Conservation (phyloP, 92 coral and sea anemone species). For the Parazoanthus atlanticus region DNA sequence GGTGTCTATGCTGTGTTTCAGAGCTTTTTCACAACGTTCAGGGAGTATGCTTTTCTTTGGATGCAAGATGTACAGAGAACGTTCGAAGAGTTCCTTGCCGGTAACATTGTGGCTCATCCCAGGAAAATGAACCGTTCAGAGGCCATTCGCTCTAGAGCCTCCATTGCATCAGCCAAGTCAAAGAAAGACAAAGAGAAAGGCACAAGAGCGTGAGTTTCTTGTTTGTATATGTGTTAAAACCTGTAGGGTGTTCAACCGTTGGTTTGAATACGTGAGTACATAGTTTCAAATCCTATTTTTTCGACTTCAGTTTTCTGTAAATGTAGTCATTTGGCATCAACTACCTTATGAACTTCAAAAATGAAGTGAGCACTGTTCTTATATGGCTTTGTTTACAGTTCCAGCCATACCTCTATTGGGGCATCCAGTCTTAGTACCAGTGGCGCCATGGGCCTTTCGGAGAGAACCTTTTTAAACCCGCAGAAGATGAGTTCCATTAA, state of each 20-base stretch:
- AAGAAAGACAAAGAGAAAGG: conserved; percentile 79
- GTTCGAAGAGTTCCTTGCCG: conserved; percentile 92
- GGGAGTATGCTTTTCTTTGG: conserved; percentile 98
- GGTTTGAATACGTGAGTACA: neutral
- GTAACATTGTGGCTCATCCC: conserved; percentile 97
- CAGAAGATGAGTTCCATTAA: conserved; percentile 78
- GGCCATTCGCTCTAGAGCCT: conserved; percentile 87
- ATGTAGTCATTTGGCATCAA: neutral
- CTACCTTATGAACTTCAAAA: neutral
- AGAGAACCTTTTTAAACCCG: conserved; percentile 92
- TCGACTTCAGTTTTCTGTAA: neutral
- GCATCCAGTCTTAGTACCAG: conserved; percentile 93
- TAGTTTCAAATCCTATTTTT: neutral
- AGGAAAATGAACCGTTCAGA: conserved; percentile 96
- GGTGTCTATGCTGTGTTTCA: conserved; percentile 39
- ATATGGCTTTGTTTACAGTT: conserved; percentile 44
- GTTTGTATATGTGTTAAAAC: neutral
- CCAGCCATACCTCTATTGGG: conserved; percentile 86
- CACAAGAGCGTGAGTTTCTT: conserved; percentile 56
- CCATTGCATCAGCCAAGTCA: conserved; percentile 82
- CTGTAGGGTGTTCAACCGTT: neutral
- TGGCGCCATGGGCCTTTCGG: conserved; percentile 98
- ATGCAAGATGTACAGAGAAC: conserved; percentile 97
- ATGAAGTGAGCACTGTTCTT: neutral
- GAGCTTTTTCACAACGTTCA: conserved; percentile 93